Percentiles rank a stretch among this genome's conserved stretches.
Evolutionary conservation across 2,113 vertebrate species (phyloP).

Genomic region (Indri indri): DNA sequence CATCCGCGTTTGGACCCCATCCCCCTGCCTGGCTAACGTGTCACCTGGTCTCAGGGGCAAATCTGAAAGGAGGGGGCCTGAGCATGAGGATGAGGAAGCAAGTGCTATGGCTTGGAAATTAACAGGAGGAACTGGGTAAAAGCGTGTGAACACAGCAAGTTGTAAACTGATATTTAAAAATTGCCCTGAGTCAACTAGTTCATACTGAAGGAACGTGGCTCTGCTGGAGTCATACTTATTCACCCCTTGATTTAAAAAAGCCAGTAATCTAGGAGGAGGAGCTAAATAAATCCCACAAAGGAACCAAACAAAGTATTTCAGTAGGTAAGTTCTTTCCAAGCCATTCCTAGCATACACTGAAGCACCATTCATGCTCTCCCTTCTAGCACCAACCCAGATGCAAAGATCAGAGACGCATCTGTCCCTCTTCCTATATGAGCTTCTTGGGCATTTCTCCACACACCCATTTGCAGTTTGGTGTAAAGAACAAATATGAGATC

Average conservation of each 20-base stretch:
- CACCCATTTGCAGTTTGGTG: neutral
- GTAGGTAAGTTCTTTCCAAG: neutral
- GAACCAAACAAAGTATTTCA: neutral
- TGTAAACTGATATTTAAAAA: neutral
- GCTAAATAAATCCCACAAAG: neutral
- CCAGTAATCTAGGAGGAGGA: neutral
- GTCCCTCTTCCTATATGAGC: neutral
- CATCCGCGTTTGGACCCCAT: conserved; percentile 25
- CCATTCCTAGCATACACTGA: neutral
- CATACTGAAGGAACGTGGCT: neutral
- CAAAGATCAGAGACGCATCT: neutral
- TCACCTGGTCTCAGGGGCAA: conserved; percentile 41
- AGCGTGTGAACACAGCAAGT: neutral
- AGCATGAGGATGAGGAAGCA: neutral
- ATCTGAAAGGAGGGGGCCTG: neutral
- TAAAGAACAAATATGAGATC: neutral
- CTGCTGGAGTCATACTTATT: neutral
- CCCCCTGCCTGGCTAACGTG: conserved; percentile 59
- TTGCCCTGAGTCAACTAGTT: neutral
- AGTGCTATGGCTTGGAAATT: neutral
- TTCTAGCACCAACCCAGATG: neutral
- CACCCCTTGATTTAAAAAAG: neutral
- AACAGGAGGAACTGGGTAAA: neutral
- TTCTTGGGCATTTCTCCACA: neutral
- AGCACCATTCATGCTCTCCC: neutral